A percentile compares a stretch with the other conserved stretches of the same genome.
Evolutionary conservation across 2,113 vertebrate genomes (phyloP).

Genomic region (Guaruba guarouba): DNA sequence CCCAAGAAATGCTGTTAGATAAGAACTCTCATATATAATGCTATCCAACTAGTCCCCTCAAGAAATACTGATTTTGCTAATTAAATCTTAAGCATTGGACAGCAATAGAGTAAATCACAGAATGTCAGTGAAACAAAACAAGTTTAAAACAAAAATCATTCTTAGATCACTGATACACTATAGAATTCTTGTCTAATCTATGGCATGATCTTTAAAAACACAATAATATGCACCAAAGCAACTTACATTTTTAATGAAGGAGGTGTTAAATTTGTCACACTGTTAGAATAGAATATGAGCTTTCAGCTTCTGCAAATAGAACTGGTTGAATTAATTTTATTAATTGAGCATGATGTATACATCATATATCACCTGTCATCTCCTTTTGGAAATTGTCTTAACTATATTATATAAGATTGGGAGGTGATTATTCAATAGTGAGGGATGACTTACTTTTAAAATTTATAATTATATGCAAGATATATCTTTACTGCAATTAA

Average conservation of each 20-base stretch:
- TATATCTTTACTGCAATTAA: neutral
- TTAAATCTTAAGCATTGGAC: neutral
- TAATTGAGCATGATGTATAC: neutral
- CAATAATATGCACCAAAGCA: neutral
- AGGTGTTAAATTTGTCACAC: neutral
- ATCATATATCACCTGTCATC: neutral
- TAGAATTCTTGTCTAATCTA: neutral
- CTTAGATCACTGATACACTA: neutral
- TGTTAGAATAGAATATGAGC: neutral
- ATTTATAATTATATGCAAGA: neutral
- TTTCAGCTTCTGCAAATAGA: neutral
- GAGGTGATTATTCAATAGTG: neutral
- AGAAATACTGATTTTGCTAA: neutral
- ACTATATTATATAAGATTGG: neutral
- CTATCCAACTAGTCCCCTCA: neutral
- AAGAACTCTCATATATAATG: neutral
- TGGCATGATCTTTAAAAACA: neutral
- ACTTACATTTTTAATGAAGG: neutral
- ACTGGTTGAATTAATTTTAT: neutral
- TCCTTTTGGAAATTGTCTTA: neutral
- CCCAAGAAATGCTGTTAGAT: neutral
- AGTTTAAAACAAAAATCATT: neutral
- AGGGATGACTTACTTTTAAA: neutral
- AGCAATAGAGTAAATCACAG: neutral
- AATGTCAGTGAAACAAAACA: neutral